Evolutionary conservation across 2,797 vertebrate genomes (phyloP).

Genomic region (Austrolebias charrua): DNA sequence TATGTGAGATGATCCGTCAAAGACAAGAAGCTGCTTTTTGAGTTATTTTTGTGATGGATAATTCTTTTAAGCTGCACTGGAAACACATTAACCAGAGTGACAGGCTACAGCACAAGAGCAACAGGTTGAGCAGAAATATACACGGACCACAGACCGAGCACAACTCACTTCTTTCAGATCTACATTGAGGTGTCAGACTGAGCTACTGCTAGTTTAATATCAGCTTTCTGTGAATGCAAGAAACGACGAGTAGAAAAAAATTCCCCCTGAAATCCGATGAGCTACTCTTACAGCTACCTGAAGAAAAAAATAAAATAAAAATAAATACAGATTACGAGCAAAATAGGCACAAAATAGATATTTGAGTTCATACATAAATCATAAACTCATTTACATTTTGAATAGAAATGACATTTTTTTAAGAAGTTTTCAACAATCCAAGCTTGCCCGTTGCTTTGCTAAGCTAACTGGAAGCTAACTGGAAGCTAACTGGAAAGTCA

Average conservation of each 20-base stretch:
- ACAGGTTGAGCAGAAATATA: slow-evolving; percentile 68
- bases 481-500: background rate
- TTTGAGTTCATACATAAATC: background rate
- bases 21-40: slow-evolving; percentile 17
- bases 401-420: background rate
- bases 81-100: slow-evolving; percentile 55
- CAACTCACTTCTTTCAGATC: slow-evolving; percentile 38
- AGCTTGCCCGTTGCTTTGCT: background rate
- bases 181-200: slow-evolving; percentile 40
- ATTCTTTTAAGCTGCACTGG: slow-evolving; percentile 33
- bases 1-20: slow-evolving; percentile 16
- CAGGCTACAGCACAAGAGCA: slow-evolving; percentile 52
- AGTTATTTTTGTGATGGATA: slow-evolving; percentile 33
- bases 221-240: slow-evolving; percentile 2
- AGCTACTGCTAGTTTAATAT: slow-evolving; percentile 11
- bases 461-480: background rate
- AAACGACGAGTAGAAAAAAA: slow-evolving; percentile 9
- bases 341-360: slow-evolving; percentile 1
- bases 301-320: background rate
- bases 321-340: background rate
- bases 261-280: slow-evolving; percentile 25
- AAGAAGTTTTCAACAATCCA: background rate
- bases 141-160: slow-evolving; percentile 56
- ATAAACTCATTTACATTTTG: slow-evolving; percentile 1
- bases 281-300: background rate